These are phyloP conservation scores for Doris montereyensis DNA, from an alignment of 2,888 invertebrate genomes.

Conservation along the genomic window DNA sequence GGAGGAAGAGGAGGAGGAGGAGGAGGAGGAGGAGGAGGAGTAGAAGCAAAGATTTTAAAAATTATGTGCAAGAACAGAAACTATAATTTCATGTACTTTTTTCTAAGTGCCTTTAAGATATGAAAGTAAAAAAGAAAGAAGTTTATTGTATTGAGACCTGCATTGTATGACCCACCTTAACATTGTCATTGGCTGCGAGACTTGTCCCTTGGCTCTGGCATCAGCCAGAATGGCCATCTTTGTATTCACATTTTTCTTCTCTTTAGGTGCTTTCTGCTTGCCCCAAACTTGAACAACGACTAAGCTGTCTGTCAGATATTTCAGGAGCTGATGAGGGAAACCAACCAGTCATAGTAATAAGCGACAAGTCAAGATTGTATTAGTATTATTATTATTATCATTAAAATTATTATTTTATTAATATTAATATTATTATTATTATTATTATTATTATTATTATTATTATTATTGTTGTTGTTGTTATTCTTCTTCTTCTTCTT, in stretches of 20 bases:
- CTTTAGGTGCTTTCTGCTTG: slow-evolving; percentile 72
- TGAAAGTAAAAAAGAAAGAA: not conserved
- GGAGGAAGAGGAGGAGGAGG: not conserved
- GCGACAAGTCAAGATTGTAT: not conserved
- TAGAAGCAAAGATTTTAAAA: no score
- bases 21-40: not conserved
- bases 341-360: not conserved
- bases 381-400: not conserved
- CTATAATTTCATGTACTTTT: no score
- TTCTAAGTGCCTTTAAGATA: no score
- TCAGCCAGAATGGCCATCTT: slow-evolving; percentile 53
- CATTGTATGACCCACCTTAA: slow-evolving; percentile 48
- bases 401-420: not conserved
- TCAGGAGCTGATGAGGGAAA: slow-evolving; percentile 72
- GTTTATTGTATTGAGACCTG: not conserved
- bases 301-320: slow-evolving; percentile 73
- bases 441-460: not conserved
- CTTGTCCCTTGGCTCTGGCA: slow-evolving; percentile 51
- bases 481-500: not conserved
- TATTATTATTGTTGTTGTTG: not conserved
- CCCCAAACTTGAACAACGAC: slow-evolving; percentile 75
- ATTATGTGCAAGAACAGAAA: no score
- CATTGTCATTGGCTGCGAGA: slow-evolving; percentile 61
- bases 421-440: not conserved
- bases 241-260: slow-evolving; percentile 59